Conservation (phyloP, 2,113 vertebrate species). For the human region DNA sequence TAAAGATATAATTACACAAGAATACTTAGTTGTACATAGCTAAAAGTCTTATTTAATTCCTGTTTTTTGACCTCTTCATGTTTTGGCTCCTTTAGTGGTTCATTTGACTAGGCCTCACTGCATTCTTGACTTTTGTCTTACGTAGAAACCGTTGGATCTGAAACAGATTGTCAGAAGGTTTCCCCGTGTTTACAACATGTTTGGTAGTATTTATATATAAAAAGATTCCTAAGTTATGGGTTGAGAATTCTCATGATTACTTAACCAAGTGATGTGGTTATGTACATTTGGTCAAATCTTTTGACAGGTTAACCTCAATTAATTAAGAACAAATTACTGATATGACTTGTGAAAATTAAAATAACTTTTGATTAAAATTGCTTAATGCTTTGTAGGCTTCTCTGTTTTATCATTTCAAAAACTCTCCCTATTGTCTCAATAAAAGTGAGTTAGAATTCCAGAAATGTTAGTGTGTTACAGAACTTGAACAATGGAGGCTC, state of each 20-base stretch:
- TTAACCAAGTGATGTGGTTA: neutral
- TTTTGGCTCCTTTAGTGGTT: neutral
- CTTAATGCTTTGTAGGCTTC: neutral
- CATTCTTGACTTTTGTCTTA: slow-evolving; percentile 23
- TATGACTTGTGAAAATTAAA: slow-evolving; percentile 10
- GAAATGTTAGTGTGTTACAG: neutral
- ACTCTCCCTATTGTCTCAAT: neutral
- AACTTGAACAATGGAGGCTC: neutral
- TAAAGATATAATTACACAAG: neutral
- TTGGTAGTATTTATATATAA: slow-evolving; percentile 10
- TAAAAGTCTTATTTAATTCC: slow-evolving; percentile 1
- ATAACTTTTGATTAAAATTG: neutral
- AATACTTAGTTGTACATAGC: neutral
- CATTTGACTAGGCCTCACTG: neutral
- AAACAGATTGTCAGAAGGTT: slow-evolving; percentile 25
- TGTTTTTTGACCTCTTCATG: neutral
- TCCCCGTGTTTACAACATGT: neutral
- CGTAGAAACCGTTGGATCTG: neutral
- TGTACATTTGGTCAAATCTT: neutral
- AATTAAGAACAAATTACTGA: slow-evolving; percentile 8
- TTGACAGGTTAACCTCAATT: neutral
- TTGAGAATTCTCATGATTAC: neutral
- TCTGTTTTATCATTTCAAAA: slow-evolving; percentile 15
- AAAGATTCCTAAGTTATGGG: neutral
- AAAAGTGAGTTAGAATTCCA: neutral